phyloP scores from a whole-genome alignment of 2,113 vertebrate genomes.

The Poeciliopsis occidentalis region DNA sequence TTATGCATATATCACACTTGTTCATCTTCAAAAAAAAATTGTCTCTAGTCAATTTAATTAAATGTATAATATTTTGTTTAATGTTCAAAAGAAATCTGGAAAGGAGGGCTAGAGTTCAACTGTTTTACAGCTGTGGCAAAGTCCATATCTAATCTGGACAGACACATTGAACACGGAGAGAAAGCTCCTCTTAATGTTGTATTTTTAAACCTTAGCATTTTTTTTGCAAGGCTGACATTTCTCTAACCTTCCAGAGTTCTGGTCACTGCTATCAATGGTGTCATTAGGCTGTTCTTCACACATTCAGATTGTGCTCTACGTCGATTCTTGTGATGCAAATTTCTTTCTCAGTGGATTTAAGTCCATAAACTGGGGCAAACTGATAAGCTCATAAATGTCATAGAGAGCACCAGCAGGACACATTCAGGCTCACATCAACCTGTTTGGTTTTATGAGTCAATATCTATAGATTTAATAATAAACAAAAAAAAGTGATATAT shows the following conservation, averaged over 20 bases:
- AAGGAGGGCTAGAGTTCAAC: too few relatives aligned
- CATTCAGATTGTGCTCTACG: not conserved
- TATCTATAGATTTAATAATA: not conserved
- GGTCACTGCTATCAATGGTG: not conserved
- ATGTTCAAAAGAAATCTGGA: not conserved
- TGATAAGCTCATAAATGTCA: not conserved
- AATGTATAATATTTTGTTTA: not conserved
- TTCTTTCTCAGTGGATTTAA: not conserved
- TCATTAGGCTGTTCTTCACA: not conserved
- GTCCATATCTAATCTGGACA: not conserved
- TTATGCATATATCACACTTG: too few relatives aligned
- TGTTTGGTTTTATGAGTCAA: not conserved
- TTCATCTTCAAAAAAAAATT: too few relatives aligned
- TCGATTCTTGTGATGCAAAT: not conserved
- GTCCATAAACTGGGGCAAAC: not conserved
- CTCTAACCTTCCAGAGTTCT: not conserved
- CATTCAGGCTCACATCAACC: not conserved
- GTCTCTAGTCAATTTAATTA: too few relatives aligned
- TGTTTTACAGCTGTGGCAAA: not conserved
- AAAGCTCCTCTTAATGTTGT: not conserved
- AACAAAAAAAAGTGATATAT: not conserved
- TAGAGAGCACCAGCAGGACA: not conserved
- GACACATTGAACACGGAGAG: not conserved
- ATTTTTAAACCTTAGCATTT: not conserved
- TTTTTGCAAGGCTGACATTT: not conserved